Evolutionary conservation across 2,797 vertebrate species (phyloP), one percentile per base, ranked within the genome.

Genomic region (Molossus alvarezi): DNA sequence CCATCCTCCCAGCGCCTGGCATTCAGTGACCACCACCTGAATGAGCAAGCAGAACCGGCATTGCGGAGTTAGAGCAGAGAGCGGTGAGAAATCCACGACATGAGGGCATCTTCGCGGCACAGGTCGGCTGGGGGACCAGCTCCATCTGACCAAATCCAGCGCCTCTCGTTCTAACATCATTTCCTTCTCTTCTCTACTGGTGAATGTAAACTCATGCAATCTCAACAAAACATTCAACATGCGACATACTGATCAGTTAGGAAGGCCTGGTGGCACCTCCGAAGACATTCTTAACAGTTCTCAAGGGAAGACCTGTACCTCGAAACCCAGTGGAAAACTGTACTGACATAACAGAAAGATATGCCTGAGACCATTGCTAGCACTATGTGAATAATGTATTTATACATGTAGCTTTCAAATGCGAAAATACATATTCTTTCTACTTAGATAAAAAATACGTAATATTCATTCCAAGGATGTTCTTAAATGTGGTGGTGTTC

Each of bases 381-480:
- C 11, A 53, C 58, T 88, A 94, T 93, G 48, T 88, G 51, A 95
- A 77, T 85, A 79, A 94, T 79, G 67, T 76, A 27, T 65, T 94
- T 91, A 84, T 84, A 84, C 95, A 91, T 77, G 27, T 53, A 71
- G 57, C 60, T 87, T 91, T 90, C 90, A 91, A 81, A 72, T 72
- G 72, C 29, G 48, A 80, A 96, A 91, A 51, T 93, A 45, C 80
- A 29, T 73, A 85, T 88, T 95, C n/a, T 69, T 89, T 94, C 73
- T 53, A 41, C 65, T 83, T 64, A 93, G 60, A 25, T 90, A 96
- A 90, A 97, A 95, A 96, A 91, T 45, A 91, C 91, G 51, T 1
- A 20, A 57, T 79, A 83, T 17, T 80, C 33, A 89, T 93, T 96
- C 64, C 60, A 88, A 94, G 69, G 91, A 85, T 75, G 10, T 82